Conservation (phyloP, 2,888 invertebrate species). For the Phyllotreta cruciferae region DNA sequence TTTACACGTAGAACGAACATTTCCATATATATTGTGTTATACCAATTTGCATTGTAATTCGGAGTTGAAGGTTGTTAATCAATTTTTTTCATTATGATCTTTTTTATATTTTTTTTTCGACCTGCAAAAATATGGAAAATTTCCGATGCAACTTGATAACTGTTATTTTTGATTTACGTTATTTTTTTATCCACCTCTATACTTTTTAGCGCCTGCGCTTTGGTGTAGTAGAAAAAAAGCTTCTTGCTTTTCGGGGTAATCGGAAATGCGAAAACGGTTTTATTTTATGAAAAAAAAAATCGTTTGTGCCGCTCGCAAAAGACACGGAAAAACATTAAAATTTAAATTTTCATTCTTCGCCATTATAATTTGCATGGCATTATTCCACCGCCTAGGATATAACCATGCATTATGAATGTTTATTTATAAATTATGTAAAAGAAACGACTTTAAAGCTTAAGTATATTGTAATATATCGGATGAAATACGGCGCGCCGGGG, state of each 20-base stretch:
- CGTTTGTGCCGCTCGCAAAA: constrained; percentile 40
- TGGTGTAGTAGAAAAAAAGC: neutral
- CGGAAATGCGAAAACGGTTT: neutral
- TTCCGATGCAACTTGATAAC: neutral
- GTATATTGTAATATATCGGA: constrained; percentile 57
- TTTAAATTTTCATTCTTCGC: constrained; percentile 56
- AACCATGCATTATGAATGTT: constrained; percentile 61
- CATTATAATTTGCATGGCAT: constrained; percentile 58
- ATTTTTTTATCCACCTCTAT: neutral
- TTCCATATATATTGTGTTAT: constrained; percentile 32
- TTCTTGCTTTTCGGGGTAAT: constrained; percentile 8
- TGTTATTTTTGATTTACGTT: too few species aligned
- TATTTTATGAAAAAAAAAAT: neutral
- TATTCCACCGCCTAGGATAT: constrained; percentile 55
- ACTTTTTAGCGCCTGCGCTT: neutral
- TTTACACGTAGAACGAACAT: constrained; percentile 29
- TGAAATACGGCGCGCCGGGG: constrained; percentile 49
- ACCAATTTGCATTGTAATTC: constrained; percentile 29
- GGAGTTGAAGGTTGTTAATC: constrained; percentile 25
- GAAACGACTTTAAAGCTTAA: constrained; percentile 56
- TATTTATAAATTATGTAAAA: constrained; percentile 62
- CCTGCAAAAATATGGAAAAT: neutral
- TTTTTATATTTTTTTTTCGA: constrained; percentile 15
- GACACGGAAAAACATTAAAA: constrained; percentile 55
- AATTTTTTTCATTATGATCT: constrained; percentile 21